Evolutionary conservation across 2,888 invertebrate species (phyloP).

Genomic region (Andrena trimmerana): DNA sequence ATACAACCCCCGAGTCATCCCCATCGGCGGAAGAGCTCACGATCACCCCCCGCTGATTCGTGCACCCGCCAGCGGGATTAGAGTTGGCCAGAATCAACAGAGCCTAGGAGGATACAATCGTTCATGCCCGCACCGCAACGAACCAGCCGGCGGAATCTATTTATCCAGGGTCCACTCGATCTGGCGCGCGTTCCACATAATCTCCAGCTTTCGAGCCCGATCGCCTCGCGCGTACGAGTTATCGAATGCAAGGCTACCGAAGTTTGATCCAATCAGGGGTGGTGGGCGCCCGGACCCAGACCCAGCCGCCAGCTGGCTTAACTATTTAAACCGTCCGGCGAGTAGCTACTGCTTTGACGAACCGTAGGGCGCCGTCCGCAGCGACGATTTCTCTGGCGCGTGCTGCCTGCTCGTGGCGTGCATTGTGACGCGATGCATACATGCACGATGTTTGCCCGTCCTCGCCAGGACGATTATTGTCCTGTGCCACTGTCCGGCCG

Average conservation of each 20-base stretch:
- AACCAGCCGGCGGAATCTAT: conserved; percentile 14
- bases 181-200: conserved; percentile 17
- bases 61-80: background rate
- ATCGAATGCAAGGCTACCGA: background rate
- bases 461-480: conserved; percentile 70
- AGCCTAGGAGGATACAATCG: conserved; percentile 20
- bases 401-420: conserved; percentile 27
- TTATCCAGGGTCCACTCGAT: conserved; percentile 5
- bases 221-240: background rate
- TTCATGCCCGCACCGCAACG: conserved; percentile 8
- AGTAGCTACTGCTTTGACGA: conserved; percentile 37
- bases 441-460: conserved; percentile 61
- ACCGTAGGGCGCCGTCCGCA: conserved; percentile 14
- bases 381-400: conserved; percentile 58
- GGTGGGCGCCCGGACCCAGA: background rate
- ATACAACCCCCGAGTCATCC: background rate
- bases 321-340: conserved; percentile 37
- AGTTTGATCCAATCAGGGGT: conserved; percentile 16
- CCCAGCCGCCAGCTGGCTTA: conserved; percentile 19
- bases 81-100: background rate
- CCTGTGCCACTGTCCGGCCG: conserved; percentile 29
- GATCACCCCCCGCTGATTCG: background rate
- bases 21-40: background rate
- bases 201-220: conserved; percentile 6
- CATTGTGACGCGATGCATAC: conserved; percentile 61